Evolutionary conservation across 1,140 invertebrate genomes (phyloP), one percentile per base, ranked within the genome.

Genomic region (Nomia melanderi): DNA sequence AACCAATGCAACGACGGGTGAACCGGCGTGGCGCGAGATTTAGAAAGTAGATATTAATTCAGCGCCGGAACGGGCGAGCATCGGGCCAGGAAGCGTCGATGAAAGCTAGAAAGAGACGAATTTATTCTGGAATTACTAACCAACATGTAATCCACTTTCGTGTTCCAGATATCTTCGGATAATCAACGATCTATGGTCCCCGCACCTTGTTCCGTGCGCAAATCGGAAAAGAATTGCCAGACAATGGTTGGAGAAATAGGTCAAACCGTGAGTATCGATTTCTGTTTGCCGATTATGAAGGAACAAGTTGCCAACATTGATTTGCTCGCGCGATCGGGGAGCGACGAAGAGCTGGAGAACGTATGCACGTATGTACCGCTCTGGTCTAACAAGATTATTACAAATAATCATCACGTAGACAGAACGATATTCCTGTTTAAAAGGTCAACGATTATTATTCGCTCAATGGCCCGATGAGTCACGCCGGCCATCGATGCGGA

Each of bases 91-190:
- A 66, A 70, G 54, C 77, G 59, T 74, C 60, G 81, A 67, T 41
- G 69, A 82, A 82, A 78, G 64, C 8, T 78, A 79, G 65, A 75
- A 59, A 79, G 78, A 76, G 60, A 50, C 39, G 56, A 83, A 72
- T 79, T 75, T 62, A 57, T 41, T 53, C 36, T 31, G 0, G 2
- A 17, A 4, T 23, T 20, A 27, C 54, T 17, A 53, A 64, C 65
- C 73, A 33, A 27, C 36, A 54, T 60, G 41, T n/a, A 85, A 80
- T 84, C 77, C 72, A 84, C 72, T 84, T 83, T 78, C 72, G 69
- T 77, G 79, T 79, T 80, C 77, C 27, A 82, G 77, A 82, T 87
- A 84, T 56, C 33, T 36, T 23, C 41, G 31, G 77, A 44, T 77
- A 76, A 79, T 82, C 67, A 50, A 20, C 14, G 36, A 59, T n/a